A percentile compares a stretch with the other conserved stretches of the same genome.
These are phyloP conservation scores for Netta rufina DNA, from an alignment of 2,797 vertebrate genomes.

Conservation along the genomic window DNA sequence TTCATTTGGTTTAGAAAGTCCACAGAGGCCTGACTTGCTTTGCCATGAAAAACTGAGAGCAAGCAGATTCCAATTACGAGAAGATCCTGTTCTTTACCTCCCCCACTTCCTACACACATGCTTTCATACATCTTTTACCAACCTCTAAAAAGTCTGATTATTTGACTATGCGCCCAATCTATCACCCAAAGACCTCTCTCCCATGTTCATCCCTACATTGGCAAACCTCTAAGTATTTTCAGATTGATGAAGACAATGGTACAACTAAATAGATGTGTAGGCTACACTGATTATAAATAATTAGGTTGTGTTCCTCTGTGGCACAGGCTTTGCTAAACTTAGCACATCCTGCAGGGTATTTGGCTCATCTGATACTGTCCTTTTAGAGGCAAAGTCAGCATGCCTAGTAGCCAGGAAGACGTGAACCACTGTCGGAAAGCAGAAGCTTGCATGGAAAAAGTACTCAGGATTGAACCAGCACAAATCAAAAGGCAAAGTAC, in stretches of 20 bases:
- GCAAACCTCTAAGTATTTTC: not conserved
- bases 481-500: not conserved
- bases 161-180: slow-evolving; percentile 12
- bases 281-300: not conserved
- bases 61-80: slow-evolving; percentile 32
- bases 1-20: slow-evolving; percentile 50
- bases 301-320: not conserved
- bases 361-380: too few relatives aligned
- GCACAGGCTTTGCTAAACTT: not conserved
- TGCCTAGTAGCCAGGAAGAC: not conserved
- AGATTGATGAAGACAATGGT: not conserved
- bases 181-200: slow-evolving; percentile 11
- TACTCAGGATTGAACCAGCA: not conserved
- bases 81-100: not conserved
- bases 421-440: not conserved
- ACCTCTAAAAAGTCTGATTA: not conserved
- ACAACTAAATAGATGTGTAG: not conserved
- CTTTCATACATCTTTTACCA: slow-evolving; percentile 5
- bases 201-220: not conserved
- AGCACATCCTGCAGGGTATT: not conserved
- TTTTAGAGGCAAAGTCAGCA: not conserved
- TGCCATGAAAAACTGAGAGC: slow-evolving; percentile 39
- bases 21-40: slow-evolving; percentile 58
- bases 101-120: not conserved
- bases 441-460: not conserved